These are phyloP conservation scores for Fukomys damarensis DNA, from an alignment of 2,113 vertebrate species.

Conservation along the genomic window DNA sequence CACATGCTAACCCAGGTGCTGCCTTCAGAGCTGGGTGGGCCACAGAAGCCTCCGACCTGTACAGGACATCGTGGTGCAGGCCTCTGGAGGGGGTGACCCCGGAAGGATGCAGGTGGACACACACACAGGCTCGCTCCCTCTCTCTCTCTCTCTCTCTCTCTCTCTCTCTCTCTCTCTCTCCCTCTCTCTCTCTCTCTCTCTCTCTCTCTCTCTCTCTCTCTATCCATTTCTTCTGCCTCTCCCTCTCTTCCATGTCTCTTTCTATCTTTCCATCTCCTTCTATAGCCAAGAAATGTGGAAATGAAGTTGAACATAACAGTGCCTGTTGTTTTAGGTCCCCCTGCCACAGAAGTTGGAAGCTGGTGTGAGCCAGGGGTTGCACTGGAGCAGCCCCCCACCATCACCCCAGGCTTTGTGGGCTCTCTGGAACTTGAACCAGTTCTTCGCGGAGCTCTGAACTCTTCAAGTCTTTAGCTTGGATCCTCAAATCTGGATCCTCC, in stretches of 20 bases:
- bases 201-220: no score
- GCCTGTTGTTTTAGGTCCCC: not conserved
- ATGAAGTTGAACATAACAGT: not conserved
- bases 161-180: no score
- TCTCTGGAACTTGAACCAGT: no score
- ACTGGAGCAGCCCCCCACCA: rapidly evolving
- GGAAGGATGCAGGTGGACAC: not conserved
- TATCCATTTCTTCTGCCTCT: no score
- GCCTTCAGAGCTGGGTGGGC: not conserved
- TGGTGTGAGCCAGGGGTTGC: not conserved
- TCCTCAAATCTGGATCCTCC: not conserved
- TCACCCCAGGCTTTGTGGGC: rapidly evolving
- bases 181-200: no score
- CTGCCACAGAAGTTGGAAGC: not conserved
- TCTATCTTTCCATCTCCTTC: not conserved
- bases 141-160: rapidly evolving
- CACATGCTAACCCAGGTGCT: not conserved
- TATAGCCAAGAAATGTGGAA: not conserved
- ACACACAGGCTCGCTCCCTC: not conserved
- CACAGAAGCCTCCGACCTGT: rapidly evolving
- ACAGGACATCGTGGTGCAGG: not conserved
- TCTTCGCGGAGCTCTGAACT: rapidly evolving
- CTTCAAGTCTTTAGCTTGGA: not conserved
- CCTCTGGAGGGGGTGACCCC: not conserved
- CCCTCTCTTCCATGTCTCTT: not conserved